These are phyloP conservation scores for Delphinus delphis DNA, from an alignment of 2,113 vertebrate genomes.

Conservation along the genomic window DNA sequence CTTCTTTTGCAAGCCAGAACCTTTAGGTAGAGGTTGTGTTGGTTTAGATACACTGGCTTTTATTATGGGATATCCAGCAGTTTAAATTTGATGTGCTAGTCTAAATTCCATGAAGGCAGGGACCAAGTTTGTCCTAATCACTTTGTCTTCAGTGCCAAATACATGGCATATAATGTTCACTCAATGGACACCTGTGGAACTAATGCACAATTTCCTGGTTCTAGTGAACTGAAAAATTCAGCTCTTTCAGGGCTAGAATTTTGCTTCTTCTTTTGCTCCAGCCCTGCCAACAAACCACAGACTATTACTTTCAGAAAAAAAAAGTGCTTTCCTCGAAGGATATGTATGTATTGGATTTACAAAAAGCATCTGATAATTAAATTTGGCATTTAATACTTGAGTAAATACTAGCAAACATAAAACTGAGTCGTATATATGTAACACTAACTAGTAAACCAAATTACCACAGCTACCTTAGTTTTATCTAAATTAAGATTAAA, in stretches of 20 bases:
- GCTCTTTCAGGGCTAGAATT: not conserved
- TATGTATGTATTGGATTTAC: not conserved
- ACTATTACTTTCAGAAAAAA: not conserved
- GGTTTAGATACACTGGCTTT: not conserved
- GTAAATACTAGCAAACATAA: not conserved
- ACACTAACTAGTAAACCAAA: not conserved
- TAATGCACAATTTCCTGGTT: not conserved
- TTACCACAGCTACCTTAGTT: not conserved
- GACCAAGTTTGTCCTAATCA: not conserved
- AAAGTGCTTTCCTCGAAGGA: not conserved
- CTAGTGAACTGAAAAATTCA: not conserved
- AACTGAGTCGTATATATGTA: not conserved
- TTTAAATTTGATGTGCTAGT: not conserved
- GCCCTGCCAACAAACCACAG: not conserved
- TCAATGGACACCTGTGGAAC: not conserved
- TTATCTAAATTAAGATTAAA: not conserved
- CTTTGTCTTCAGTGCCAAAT: not conserved
- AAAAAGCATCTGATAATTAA: not conserved
- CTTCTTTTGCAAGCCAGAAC: not conserved
- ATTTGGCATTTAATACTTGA: not conserved
- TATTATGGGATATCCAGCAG: not conserved
- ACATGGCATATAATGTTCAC: not conserved
- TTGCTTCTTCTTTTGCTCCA: not conserved
- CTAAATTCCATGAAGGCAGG: not conserved
- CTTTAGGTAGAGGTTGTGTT: not conserved